These are phyloP conservation scores for Drosophila biarmipes DNA, from an alignment of 1,140 invertebrate species.

Conservation along the genomic window DNA sequence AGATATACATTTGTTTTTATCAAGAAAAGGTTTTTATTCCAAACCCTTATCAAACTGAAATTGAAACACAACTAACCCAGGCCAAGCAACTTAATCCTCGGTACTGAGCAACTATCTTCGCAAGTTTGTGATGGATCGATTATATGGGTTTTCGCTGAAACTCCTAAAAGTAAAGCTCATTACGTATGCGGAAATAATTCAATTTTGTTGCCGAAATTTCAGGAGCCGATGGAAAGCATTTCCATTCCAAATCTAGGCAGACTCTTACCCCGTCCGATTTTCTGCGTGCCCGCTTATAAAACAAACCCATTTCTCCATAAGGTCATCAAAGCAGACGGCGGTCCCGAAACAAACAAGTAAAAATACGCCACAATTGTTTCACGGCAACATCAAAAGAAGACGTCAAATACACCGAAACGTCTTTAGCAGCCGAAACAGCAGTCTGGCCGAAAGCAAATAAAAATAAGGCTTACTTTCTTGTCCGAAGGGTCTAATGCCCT, in stretches of 20 bases:
- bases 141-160: conserved; percentile 14
- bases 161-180: conserved; percentile 14
- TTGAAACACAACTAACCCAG: too few relatives aligned
- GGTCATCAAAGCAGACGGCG: conserved; percentile 64
- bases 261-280: conserved; percentile 4
- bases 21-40: too few relatives aligned
- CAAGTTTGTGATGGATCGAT: conserved; percentile 23
- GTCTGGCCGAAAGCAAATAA: conserved; percentile 8
- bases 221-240: conserved; percentile 25
- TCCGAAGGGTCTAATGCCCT: conserved; percentile 19
- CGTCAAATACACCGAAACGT: conserved; percentile 56
- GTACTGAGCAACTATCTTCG: background rate
- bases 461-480: conserved; percentile 4
- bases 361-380: conserved; percentile 58
- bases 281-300: conserved; percentile 42
- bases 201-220: conserved; percentile 29
- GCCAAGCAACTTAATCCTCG: background rate
- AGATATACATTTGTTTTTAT: background rate
- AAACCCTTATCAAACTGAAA: background rate
- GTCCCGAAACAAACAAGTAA: conserved; percentile 25
- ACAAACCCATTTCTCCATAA: conserved; percentile 47
- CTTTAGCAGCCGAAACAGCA: conserved; percentile 48
- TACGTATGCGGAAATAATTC: conserved; percentile 38
- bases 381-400: conserved; percentile 62
- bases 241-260: conserved; percentile 35